These are phyloP conservation scores for Echeneis naucrates DNA, from an alignment of 2,797 vertebrate genomes.

Conservation along the genomic window DNA sequence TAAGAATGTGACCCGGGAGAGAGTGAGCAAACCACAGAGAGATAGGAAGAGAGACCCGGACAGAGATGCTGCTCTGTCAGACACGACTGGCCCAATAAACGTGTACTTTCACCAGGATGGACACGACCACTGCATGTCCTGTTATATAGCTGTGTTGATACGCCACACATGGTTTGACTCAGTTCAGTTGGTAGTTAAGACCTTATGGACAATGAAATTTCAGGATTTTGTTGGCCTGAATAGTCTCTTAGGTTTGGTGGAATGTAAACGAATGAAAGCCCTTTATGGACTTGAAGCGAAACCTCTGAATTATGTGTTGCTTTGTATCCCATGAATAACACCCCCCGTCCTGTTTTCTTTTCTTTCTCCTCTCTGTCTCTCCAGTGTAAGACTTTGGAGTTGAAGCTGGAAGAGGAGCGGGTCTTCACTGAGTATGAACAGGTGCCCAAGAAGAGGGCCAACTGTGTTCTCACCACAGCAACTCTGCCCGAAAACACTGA, in stretches of 20 bases:
- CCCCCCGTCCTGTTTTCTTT: background rate
- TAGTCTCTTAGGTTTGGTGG: slow-evolving; percentile 36
- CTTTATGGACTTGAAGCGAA: slow-evolving; percentile 43
- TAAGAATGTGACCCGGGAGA: slow-evolving; percentile 78
- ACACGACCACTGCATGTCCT: slow-evolving; percentile 20
- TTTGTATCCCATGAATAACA: slow-evolving; percentile 38
- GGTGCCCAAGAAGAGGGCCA: slow-evolving; percentile 92
- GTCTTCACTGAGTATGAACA: slow-evolving; percentile 97
- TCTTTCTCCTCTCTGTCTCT: slow-evolving; percentile 10
- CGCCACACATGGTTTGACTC: slow-evolving; percentile 14
- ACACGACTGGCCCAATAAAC: slow-evolving; percentile 66
- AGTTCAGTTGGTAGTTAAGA: slow-evolving; percentile 24
- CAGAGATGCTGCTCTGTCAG: slow-evolving; percentile 54
- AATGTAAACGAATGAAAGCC: slow-evolving; percentile 54
- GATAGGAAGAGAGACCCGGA: slow-evolving; percentile 48
- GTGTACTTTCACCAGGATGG: slow-evolving; percentile 18
- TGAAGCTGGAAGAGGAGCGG: slow-evolving; percentile 93
- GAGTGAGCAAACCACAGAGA: slow-evolving; percentile 50
- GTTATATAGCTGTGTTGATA: slow-evolving; percentile 38
- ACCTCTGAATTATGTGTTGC: slow-evolving; percentile 48
- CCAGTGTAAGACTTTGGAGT: slow-evolving; percentile 93
- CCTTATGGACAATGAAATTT: slow-evolving; percentile 38
- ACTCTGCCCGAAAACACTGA: slow-evolving; percentile 91
- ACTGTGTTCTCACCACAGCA: slow-evolving; percentile 89
- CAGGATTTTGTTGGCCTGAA: slow-evolving; percentile 39